These are phyloP conservation scores for Aphrocallistes beatrix DNA, from an alignment of 37 sponge, comb jelly and placozoan species.

Conservation along the genomic window DNA sequence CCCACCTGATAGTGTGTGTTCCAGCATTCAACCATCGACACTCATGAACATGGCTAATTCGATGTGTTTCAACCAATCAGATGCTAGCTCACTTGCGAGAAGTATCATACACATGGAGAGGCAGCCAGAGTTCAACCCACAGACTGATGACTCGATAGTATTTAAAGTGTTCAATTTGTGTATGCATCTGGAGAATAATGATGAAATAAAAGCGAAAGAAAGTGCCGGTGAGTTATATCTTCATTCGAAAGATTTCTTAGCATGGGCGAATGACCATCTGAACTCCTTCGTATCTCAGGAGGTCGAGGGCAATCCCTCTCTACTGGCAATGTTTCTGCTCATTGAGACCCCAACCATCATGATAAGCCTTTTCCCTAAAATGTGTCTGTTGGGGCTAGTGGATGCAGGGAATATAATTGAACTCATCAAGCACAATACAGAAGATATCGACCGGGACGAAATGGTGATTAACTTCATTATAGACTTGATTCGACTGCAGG, in stretches of 20 bases:
- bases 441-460: neutral
- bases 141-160: neutral
- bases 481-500: neutral
- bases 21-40: neutral
- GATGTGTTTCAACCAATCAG: neutral
- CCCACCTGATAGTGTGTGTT: neutral
- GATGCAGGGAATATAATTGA: neutral
- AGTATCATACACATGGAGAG: neutral
- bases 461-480: neutral
- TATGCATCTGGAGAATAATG: conserved; percentile 6
- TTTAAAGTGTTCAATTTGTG: neutral
- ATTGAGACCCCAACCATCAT: neutral
- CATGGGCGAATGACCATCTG: neutral
- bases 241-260: neutral
- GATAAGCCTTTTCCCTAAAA: neutral
- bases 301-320: neutral
- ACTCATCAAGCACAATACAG: neutral
- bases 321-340: neutral
- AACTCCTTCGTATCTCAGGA: conserved; percentile 4
- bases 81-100: neutral
- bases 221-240: neutral
- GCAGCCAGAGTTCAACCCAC: neutral
- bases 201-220: neutral
- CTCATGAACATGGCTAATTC: neutral
- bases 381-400: neutral